Base-by-base conservation (phyloP, 2,113 vertebrate genomes). In the Pantherophis guttatus region DNA sequence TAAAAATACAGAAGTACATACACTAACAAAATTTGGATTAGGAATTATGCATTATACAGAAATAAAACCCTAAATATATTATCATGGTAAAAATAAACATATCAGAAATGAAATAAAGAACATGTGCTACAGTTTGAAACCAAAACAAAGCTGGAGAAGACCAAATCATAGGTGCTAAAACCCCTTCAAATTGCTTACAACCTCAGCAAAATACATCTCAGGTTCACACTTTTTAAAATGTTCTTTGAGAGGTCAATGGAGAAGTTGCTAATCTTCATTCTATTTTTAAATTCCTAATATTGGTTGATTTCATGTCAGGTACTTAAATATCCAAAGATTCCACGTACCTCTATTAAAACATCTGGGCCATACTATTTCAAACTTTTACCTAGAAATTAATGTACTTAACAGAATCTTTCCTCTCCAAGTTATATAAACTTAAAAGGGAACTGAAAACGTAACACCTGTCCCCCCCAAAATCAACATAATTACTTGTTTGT, bases 401-500 rank as follows among this genome's bases (percentile, higher is more conserved):
- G 7, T 81, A 44, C 8, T 39, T 81, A 39, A 81, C 70, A 21
- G 75, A n/a, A 50, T 92, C 4, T 3, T 39, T 39, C 53, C 0
- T 8, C 58, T 39, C 6, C 54, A 87, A 65, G 59, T 90, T 87
- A 94, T 93, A 81, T 24, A 86, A 26, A 70, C 5, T 88, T 55
- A 17, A 90, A 17, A 24, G 12, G 11, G 13, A 87, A 62, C 65
- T 0, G 0, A 55, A 87, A 86, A 9, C 52, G 8, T 9, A 0
- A 88, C 92, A 90, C 65, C 7, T 8, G 1, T 8, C n/a, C n/a
- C 70, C 2, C 2, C 33, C 54, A 23, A 19, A 23, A 57, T 57
- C 58, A 48, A 86, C 55, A 59, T 0, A 8, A 10, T 91, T 97
- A 99, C 99, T 98, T 99, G 99, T 96, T 99, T 99, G 95, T 99